Evolutionary conservation across 2,113 vertebrate genomes (phyloP), one percentile per base, ranked within the genome.

Genomic region (Pelvicachromis taeniatus): DNA sequence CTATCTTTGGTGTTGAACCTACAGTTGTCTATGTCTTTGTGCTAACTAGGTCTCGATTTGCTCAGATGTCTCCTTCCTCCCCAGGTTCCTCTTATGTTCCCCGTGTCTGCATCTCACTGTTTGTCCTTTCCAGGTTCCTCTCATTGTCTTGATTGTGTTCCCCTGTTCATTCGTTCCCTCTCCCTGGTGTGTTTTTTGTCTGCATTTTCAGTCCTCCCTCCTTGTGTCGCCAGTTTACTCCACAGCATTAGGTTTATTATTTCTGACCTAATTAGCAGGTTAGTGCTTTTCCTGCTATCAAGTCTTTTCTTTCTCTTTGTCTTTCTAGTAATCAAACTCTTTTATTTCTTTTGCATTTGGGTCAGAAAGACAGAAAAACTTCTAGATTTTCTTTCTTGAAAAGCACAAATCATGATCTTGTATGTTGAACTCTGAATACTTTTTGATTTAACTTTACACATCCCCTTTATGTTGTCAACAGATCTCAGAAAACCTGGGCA

Each of bases 401-500:
- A 23, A 73, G 68, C 16, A 31, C 42, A 73, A 8, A 50, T 3
- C 23, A 31, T 12, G 23, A 50, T 31, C 23, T 9, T 53, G 45
- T 16, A 48, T 0, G 0, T 42, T 31, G 68, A 75, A 75, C 68
- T 75, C 42, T 11, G 48, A 52, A 52, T 52, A 2, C 8, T 29
- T 0, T 19, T 17, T 50, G 9, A 54, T 68, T 50, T 55, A 56
- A 59, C 16, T 48, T 23, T 33, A 19, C 38, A 38, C 14, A 14
- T 35, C 52, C 54, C 0, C 13, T 9, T 13, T 50, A 38, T 52
- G 7, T 80, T 13, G n/a, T 50, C 21, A 14, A 42, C 95, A 99
- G 99, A 96, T 99, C 87, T 99, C 98, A 1, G 96, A 96, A 84
- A 96, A 97, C 84, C 86, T 99, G 93, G 98, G 98, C 7, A 97